phyloP scores from a whole-genome alignment of 2,888 invertebrate genomes.

The Diarsia brunnea region DNA sequence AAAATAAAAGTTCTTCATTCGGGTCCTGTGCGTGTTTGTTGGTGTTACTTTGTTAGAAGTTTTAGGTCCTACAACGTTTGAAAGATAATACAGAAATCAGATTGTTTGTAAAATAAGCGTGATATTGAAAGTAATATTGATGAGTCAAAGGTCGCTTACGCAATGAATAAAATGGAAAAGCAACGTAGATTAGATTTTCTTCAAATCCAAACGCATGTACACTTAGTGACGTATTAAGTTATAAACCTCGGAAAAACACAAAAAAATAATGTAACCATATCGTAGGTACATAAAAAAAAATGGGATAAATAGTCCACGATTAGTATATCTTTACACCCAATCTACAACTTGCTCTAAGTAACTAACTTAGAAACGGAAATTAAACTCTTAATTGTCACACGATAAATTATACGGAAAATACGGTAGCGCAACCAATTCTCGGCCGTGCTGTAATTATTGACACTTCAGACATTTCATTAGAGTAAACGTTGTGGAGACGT shows the following conservation, averaged over 20 bases:
- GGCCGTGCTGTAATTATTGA: constrained; percentile 34
- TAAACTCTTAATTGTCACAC: constrained; percentile 45
- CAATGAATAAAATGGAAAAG: not conserved
- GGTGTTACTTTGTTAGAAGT: too few relatives aligned
- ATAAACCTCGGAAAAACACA: not conserved
- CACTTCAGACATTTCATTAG: constrained; percentile 26
- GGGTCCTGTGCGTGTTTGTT: too few relatives aligned
- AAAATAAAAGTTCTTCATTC: too few relatives aligned
- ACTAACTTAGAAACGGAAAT: constrained; percentile 51
- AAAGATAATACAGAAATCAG: too few relatives aligned
- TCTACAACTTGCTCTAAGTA: constrained; percentile 17
- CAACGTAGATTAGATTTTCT: not conserved
- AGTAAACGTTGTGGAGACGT: constrained; percentile 11
- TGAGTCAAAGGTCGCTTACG: not conserved
- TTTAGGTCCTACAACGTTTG: too few relatives aligned
- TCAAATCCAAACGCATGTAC: not conserved
- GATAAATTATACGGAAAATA: constrained; percentile 36
- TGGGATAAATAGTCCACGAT: not conserved
- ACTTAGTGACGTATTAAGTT: not conserved
- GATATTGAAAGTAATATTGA: too few relatives aligned
- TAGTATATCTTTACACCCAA: not conserved
- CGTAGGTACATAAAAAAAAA: constrained; percentile 10
- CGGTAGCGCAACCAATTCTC: constrained; percentile 35
- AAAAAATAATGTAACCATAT: not conserved
- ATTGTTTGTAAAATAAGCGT: too few relatives aligned